Conservation (phyloP, 2,113 vertebrate species). For the Kryptolebias marmoratus region DNA sequence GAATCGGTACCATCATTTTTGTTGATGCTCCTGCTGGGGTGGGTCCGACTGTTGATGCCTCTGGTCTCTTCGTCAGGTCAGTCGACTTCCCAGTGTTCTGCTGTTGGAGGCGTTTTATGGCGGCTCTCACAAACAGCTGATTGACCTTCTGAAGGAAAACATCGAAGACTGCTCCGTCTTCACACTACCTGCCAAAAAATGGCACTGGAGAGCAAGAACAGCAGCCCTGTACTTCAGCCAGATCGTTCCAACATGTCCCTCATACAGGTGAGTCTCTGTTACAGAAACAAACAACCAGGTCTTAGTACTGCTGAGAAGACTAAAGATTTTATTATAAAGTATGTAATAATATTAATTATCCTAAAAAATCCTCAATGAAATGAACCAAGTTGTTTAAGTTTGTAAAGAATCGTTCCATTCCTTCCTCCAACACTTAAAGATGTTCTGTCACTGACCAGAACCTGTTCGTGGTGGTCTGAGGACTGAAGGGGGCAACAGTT, state of each 20-base stretch:
- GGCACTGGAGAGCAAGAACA: conserved; percentile 94
- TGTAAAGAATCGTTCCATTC: no score
- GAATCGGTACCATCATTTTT: background rate
- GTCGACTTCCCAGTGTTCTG: conserved; percentile 81
- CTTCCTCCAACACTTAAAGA: no score
- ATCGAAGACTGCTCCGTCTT: conserved; percentile 79
- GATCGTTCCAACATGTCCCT: conserved; percentile 79
- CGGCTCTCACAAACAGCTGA: conserved; percentile 95
- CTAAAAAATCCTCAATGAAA: no score
- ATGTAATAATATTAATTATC: no score
- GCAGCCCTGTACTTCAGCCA: conserved; percentile 92
- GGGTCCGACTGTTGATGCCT: background rate
- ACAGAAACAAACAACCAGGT: background rate
- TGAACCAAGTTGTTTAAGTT: no score
- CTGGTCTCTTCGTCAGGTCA: conserved; percentile 16
- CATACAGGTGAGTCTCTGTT: conserved; percentile 84
- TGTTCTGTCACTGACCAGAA: no score
- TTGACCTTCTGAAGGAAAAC: conserved; percentile 87
- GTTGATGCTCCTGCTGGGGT: background rate
- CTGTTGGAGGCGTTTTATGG: conserved; percentile 93
- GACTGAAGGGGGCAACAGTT: no score
- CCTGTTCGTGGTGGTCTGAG: no score
- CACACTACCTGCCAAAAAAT: conserved; percentile 93
- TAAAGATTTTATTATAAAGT: no score
- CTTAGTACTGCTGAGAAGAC: no score